Evolutionary conservation across 53 echinoderm and acorn worm species (phyloP).

Genomic region (Zoroaster sp.): DNA sequence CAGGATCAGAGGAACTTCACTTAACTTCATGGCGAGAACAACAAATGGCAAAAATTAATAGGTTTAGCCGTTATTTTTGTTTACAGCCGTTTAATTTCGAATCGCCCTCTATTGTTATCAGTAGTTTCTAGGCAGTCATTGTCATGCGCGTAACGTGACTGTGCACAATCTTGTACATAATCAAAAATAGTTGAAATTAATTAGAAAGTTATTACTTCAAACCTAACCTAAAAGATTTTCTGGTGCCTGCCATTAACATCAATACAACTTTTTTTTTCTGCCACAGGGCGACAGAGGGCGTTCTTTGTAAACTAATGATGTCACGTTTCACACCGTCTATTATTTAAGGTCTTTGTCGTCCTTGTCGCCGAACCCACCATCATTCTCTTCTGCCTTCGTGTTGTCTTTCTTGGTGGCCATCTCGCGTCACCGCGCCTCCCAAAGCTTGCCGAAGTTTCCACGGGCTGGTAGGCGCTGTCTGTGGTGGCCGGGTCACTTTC

Average conservation of each 20-base stretch:
- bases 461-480: constrained; percentile 35
- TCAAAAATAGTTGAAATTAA: too few relatives aligned
- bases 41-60: too few relatives aligned
- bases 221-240: background rate
- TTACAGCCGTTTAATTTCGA: too few relatives aligned
- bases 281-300: background rate
- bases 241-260: background rate
- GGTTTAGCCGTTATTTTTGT: too few relatives aligned
- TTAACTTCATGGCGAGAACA: too few relatives aligned
- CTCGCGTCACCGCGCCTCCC: background rate
- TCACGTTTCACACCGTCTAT: background rate
- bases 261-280: background rate
- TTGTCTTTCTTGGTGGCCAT: background rate
- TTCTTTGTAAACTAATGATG: background rate
- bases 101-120: too few relatives aligned
- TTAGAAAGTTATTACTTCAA: too few relatives aligned
- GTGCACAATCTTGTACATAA: too few relatives aligned
- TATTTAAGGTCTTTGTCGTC: background rate
- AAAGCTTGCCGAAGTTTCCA: background rate
- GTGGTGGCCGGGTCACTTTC: constrained; percentile 1
- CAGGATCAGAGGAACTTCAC: too few relatives aligned
- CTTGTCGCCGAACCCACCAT: background rate
- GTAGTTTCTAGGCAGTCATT: too few relatives aligned
- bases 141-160: too few relatives aligned
- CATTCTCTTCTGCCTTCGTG: background rate